Base-by-base conservation (phyloP, 2,888 invertebrate species). In the Hypomecis punctinalis region DNA sequence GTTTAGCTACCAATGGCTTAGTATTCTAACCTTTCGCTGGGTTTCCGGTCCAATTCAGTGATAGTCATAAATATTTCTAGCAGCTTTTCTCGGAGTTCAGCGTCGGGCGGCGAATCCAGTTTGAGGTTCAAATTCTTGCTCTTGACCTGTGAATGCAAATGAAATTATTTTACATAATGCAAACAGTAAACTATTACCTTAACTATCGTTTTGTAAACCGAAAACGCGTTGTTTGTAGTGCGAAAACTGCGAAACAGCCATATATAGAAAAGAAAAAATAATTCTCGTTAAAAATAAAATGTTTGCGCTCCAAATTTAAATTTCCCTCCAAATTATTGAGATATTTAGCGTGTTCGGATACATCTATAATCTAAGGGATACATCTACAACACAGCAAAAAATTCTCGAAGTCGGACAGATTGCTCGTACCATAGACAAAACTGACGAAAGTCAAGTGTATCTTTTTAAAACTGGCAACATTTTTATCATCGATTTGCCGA, bases 401-500 rank as follows among this genome's bases (percentile, higher is more conserved):
- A 3, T 23, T 23, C 23, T 23, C 23, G 3, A 23, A 23, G 23
- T 23, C 23, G 23, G 23, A 23, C 23, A 1, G 23, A 23, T 3
- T 23, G 1, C 23, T 23, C 23, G 23, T 23, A 23, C 58, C 76
- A 73, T 74, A 76, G 69, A 70, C 61, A 69, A 70, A 48, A 8
- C 40, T 37, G 54, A 61, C 10, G 33, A 52, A 10, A 9, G 47
- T 37, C 45, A 51, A n/a, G 9, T 37, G 8, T 6, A 59, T 33
- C 23, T 72, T 72, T 75, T 78, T 68, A 59, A 42, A 46, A 61
- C 70, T 85, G 84, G 84, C 80, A 85, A 84, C 74, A 78, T 39
- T 76, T 80, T 0, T 23, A 11, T 74, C 76, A 90, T 89, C 81
- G 88, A 89, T 89, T 85, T 79, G 80, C 76, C 82, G 86, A 85